These are phyloP conservation scores for Clarias gariepinus DNA, from an alignment of 2,113 vertebrate genomes.

Conservation along the genomic window DNA sequence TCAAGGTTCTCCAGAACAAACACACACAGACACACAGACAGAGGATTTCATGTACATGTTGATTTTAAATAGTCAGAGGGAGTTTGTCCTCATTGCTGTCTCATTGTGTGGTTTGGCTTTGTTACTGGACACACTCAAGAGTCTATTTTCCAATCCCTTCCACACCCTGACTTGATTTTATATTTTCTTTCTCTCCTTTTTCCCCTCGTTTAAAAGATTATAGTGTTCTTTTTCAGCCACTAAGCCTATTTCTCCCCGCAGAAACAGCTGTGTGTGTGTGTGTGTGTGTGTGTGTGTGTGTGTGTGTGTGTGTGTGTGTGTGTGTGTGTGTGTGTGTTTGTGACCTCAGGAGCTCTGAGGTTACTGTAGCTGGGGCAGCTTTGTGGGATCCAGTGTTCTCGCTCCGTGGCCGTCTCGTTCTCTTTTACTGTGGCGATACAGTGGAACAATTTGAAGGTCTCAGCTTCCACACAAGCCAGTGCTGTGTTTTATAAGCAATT, in stretches of 20 bases:
- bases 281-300: constrained; percentile 19
- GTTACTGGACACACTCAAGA: constrained; percentile 15
- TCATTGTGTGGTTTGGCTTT: constrained; percentile 40
- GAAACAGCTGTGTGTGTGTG: constrained; percentile 28
- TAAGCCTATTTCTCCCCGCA: constrained; percentile 5
- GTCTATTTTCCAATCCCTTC: constrained; percentile 28
- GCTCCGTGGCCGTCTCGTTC: not conserved
- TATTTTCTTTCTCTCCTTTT: constrained; percentile 23
- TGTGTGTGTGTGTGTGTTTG: not conserved
- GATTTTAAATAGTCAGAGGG: not conserved
- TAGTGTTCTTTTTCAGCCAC: constrained; percentile 20
- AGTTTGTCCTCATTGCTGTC: constrained; percentile 14
- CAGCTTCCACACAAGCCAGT: constrained; percentile 17
- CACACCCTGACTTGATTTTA: constrained; percentile 41
- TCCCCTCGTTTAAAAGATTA: constrained; percentile 30
- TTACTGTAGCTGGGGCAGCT: constrained; percentile 28
- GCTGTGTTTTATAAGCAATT: constrained; percentile 43
- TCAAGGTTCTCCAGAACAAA: constrained; percentile 24
- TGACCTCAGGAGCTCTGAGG: constrained; percentile 28
- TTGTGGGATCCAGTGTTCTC: constrained; percentile 34
- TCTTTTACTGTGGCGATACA: constrained; percentile 25
- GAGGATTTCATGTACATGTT: constrained; percentile 3
- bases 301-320: constrained; percentile 18
- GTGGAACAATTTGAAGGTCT: constrained; percentile 21
- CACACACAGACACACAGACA: not conserved